Evolutionary conservation across 2,113 vertebrate species (phyloP), one percentile per base, ranked within the genome.

Genomic region (Podilymbus podiceps): DNA sequence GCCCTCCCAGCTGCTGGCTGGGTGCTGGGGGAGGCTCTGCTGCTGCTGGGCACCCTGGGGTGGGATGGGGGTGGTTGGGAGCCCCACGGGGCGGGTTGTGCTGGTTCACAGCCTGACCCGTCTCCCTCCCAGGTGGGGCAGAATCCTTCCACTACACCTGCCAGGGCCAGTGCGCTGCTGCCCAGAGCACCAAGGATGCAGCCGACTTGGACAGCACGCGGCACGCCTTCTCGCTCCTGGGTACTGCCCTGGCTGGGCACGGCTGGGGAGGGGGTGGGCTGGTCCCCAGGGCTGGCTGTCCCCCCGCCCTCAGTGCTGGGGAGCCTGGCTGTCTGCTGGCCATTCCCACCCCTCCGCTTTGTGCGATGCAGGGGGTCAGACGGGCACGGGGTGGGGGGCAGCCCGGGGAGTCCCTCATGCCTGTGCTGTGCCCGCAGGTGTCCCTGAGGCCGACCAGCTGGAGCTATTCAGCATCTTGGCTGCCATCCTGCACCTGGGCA

Each of bases 401-500:
- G 8, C 33, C 49, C 55, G 62, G 35, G 20, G 21, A 7, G 42
- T 6, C 24, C 35, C 49, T 69, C 68, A 31, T 2, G 25, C 18
- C n/a, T 4, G 9, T 5, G 47, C 31, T 28, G 58, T 17, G 38
- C 52, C 56, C 6, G 18, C 97, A 99, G 98, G 98, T n/a, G 95
- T 99, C 93, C 95, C 93, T 5, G 91, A 96, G 40, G 96, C 98
- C 3, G 97, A 98, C 30, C 98, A 99, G 97, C 98, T 98, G 98
- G 98, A 98, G 96, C 93, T 99, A 15, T 98, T 98, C 96, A 93
- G 94, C 44, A 89, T 98, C 93, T 81, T 98, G 60, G 97, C 98
- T 77, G 98, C 98, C 80, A 92, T 99, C 91, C 97, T 99, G 40
- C 98, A 98, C 81, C 95, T 98, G 83, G 98, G 98, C 33, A 98